Base-by-base conservation (phyloP, 2,888 invertebrate genomes). In the Aricia artaxerxes region DNA sequence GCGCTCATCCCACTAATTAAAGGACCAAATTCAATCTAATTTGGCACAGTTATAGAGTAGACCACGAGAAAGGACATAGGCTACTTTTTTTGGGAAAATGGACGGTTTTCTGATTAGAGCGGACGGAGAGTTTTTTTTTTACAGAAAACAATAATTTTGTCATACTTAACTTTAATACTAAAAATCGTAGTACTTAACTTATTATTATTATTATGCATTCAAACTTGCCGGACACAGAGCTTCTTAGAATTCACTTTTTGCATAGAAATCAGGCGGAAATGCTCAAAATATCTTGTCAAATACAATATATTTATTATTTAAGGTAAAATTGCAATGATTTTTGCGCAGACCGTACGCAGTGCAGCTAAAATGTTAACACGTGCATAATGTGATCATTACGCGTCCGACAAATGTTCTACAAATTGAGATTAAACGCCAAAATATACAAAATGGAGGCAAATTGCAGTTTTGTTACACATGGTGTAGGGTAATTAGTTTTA, bases 351-450 rank as follows among this genome's bases (percentile, higher is more conserved):
- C 35, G 13, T 69, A 69, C 69, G 11, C 69, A 82, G 80, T 82
- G 82, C 82, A 79, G 81, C 81, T 83, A 80, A 84, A 82, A 81
- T 82, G 83, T 81, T 82, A 82, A 80, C 82, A 82, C 79, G 81
- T 81, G 82, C 81, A 82, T 80, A 81, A 79, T 79, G 79, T 81
- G 81, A 82, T 81, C 79, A 79, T 79, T 73, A 78, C 76, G 73
- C 80, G 49, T 78, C 78, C 80, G 35, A 80, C 77, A 73, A 75
- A 75, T 78, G 76, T 79, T 79, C 76, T 78, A 57, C 79, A 80
- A 81, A 82, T 82, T 82, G 81, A 82, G 81, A 80, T 81, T 81
- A 81, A 81, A 80, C 76, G 49, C 75, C 75, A 49, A 49, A 75
- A 75, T 49, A 31, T 44, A 75, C 49, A 40, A 38, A 73, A 73